Evolutionary conservation across 2,888 invertebrate species (phyloP).

Genomic region (Selenia dentaria): DNA sequence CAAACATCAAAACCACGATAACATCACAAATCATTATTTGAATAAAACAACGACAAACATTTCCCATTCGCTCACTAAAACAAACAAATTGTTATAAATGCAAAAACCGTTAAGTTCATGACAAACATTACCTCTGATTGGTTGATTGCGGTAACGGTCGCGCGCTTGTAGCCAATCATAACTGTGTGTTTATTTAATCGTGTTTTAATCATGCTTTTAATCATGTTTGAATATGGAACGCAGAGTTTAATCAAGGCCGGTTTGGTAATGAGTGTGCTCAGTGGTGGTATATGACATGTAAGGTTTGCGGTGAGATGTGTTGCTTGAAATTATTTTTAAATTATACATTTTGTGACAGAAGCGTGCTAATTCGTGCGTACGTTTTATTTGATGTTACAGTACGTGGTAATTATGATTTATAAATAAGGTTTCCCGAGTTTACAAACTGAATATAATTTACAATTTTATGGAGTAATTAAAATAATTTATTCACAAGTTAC

Average conservation of each 20-base stretch:
- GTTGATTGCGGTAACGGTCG: conserved; percentile 14
- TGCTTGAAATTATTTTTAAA: conserved; percentile 48
- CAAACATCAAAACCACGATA: background rate
- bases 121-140: conserved; percentile 30
- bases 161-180: conserved; percentile 30
- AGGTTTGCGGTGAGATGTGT: conserved; percentile 17
- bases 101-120: conserved; percentile 31
- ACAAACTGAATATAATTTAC: no score
- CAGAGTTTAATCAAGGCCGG: conserved; percentile 45
- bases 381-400: background rate
- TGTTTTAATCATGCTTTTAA: conserved; percentile 50
- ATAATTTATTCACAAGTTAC: no score
- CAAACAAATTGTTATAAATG: conserved; percentile 3
- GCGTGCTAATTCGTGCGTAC: conserved; percentile 14
- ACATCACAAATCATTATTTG: background rate
- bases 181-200: conserved; percentile 26
- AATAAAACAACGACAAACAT: background rate
- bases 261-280: conserved; percentile 42
- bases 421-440: no score
- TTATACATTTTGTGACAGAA: conserved; percentile 44
- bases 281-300: conserved; percentile 10
- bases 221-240: conserved; percentile 45
- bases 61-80: background rate
- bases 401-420: background rate
- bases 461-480: no score